phyloP scores from a whole-genome alignment of 2,113 vertebrate species.

The Xiphophorus couchianus region DNA sequence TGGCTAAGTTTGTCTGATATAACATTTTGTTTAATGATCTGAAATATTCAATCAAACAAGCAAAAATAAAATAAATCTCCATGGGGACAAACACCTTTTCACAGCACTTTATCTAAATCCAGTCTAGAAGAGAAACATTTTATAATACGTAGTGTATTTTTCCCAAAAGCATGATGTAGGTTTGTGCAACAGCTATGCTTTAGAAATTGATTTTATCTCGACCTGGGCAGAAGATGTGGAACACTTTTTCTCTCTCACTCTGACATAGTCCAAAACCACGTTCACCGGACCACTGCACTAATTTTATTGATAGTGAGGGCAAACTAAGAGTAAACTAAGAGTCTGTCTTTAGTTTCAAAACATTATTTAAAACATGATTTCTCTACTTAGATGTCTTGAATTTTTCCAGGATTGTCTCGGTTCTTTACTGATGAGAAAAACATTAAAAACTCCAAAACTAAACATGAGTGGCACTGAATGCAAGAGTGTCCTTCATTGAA shows the following conservation, averaged over 20 bases:
- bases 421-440: not conserved
- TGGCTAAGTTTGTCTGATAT: no score
- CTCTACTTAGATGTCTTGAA: not conserved
- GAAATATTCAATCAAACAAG: not conserved
- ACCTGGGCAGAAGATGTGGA: not conserved
- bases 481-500: slow-evolving; percentile 14
- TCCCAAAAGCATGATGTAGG: no score
- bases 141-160: no score
- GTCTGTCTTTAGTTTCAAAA: not conserved
- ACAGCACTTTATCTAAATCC: not conserved
- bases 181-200: not conserved
- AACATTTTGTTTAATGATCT: not conserved
- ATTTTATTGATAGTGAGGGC: not conserved
- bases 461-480: not conserved
- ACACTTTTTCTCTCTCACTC: not conserved
- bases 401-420: not conserved
- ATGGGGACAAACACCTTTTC: not conserved
- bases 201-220: not conserved
- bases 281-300: not conserved
- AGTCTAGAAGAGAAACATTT: no score
- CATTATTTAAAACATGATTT: not conserved
- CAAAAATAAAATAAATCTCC: not conserved
- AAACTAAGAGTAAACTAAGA: fast-evolving
- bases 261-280: slow-evolving; percentile 12
- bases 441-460: not conserved